Evolutionary conservation across 1,140 invertebrate genomes (phyloP).

Genomic region (Aphaenogaster floridana): DNA sequence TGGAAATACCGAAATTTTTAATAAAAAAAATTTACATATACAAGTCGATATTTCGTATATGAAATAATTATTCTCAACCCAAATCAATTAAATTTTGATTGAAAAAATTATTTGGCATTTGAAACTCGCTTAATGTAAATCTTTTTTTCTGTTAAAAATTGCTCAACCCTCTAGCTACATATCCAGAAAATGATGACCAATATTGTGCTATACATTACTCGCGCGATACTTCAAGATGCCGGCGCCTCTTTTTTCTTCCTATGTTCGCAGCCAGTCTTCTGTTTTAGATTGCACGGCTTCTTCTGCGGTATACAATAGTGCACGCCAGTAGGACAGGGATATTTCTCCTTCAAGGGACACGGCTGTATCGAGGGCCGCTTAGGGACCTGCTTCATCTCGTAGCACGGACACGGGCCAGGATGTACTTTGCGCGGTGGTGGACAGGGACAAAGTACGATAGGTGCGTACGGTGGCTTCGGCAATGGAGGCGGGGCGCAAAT

Average conservation of each 20-base stretch:
- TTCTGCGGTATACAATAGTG: conserved; percentile 54
- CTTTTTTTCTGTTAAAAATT: background rate
- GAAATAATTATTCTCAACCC: background rate
- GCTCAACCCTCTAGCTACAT: background rate
- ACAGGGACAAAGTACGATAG: conserved; percentile 75
- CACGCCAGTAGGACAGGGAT: conserved; percentile 60
- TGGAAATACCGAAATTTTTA: background rate
- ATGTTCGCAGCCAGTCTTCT: background rate
- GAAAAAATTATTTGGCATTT: background rate
- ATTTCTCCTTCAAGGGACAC: conserved; percentile 63
- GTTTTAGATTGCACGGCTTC: conserved; percentile 2
- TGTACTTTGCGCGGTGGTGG: conserved; percentile 78
- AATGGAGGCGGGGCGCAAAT: conserved; percentile 66
- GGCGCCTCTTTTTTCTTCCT: background rate
- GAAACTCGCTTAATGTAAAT: background rate
- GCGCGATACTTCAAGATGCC: background rate
- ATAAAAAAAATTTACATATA: background rate
- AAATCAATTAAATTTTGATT: background rate
- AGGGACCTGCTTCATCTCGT: background rate
- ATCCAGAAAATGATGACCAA: background rate
- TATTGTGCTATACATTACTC: background rate
- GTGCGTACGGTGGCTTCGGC: conserved; percentile 76
- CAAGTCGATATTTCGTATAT: background rate
- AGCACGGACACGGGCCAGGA: conserved; percentile 78
- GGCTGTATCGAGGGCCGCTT: conserved; percentile 9